Evolutionary conservation across 1,140 invertebrate species (phyloP).

Genomic region (Spodoptera frugiperda): DNA sequence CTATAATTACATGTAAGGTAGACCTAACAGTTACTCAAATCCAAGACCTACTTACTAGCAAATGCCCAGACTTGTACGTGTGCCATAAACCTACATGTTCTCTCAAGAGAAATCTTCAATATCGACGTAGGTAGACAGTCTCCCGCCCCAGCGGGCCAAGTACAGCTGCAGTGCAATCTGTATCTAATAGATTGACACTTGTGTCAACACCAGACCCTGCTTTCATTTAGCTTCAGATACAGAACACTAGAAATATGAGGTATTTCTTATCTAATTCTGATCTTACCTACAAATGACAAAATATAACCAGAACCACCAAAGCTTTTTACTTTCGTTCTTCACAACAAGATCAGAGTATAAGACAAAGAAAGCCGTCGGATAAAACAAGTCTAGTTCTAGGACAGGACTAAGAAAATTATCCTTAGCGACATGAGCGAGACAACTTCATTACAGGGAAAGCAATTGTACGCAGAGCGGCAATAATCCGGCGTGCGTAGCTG

Average conservation of each 20-base stretch:
- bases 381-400: constrained; percentile 9
- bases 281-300: not conserved
- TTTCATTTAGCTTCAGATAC: not conserved
- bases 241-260: not conserved
- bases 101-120: constrained; percentile 54
- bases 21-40: constrained; percentile 3
- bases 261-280: constrained; percentile 16
- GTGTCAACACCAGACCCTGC: constrained; percentile 15
- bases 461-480: constrained; percentile 50
- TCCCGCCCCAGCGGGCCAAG: constrained; percentile 29
- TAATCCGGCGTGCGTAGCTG: constrained; percentile 50
- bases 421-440: constrained; percentile 49
- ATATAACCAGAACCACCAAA: not conserved
- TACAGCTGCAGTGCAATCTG: constrained; percentile 32
- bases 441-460: constrained; percentile 55
- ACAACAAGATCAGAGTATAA: not conserved
- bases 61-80: constrained; percentile 19
- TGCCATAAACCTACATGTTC: constrained; percentile 30
- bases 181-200: constrained; percentile 43
- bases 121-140: constrained; percentile 26
- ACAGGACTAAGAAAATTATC: constrained; percentile 22
- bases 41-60: not conserved
- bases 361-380: not conserved
- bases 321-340: too few species aligned
- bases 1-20: constrained; percentile 4